Percentiles rank a stretch among this genome's conserved stretches.
phyloP scores from a whole-genome alignment of 2,113 vertebrate genomes.

The Cinclus mexicanus region DNA sequence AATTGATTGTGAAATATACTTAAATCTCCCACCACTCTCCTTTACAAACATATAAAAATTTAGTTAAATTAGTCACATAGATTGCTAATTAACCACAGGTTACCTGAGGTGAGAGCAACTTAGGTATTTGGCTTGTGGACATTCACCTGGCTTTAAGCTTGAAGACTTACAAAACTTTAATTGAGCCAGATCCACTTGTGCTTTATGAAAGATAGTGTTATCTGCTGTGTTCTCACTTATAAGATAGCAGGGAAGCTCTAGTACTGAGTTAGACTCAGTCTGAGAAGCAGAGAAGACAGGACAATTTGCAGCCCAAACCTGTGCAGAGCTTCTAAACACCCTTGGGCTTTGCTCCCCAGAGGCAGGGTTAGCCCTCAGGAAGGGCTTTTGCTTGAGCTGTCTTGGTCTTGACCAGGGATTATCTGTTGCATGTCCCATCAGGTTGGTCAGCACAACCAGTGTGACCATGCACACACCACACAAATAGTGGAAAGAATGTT shows the following conservation, averaged over 20 bases:
- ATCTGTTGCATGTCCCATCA: background rate
- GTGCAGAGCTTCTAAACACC: background rate
- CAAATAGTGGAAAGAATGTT: background rate
- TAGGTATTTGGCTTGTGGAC: background rate
- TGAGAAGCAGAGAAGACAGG: background rate
- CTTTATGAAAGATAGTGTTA: background rate
- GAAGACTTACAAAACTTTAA: background rate
- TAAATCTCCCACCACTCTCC: background rate
- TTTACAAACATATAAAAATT: background rate
- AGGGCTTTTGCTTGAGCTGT: background rate
- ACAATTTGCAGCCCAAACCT: background rate
- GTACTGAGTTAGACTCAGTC: background rate
- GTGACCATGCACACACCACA: fast-evolving
- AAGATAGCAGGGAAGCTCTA: background rate
- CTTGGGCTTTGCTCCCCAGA: background rate
- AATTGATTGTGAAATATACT: background rate
- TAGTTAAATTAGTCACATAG: background rate
- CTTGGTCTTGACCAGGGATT: background rate
- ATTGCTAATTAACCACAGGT: background rate
- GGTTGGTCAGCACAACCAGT: background rate
- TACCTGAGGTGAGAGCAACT: background rate
- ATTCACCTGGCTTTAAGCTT: background rate
- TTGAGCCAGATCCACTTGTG: background rate
- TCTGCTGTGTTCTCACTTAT: background rate
- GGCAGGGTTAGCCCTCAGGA: background rate